A percentile compares a stretch with the other conserved stretches of the same genome.
These are phyloP conservation scores for Sarotherodon lohbergeri DNA, from an alignment of 2,113 vertebrate genomes.

Conservation along the genomic window DNA sequence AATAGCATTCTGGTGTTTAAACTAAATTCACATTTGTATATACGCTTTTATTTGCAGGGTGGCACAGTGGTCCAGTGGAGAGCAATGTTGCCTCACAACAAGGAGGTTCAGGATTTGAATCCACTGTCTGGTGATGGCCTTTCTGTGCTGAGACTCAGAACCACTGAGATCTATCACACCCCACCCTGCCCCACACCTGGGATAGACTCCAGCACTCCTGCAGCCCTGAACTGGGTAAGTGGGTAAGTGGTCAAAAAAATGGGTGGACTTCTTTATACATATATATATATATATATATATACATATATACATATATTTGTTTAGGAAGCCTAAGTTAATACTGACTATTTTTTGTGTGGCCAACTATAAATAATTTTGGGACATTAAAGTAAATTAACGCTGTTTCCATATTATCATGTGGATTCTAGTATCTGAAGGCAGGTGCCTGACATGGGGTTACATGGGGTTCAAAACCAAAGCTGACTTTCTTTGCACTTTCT, in stretches of 20 bases:
- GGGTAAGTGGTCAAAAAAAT: too few species aligned
- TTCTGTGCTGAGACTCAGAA: neutral
- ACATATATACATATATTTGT: too few species aligned
- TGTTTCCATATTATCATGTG: neutral
- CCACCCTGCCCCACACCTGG: neutral
- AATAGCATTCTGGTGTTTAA: neutral
- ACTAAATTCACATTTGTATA: neutral
- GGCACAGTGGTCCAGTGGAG: neutral
- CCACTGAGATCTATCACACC: neutral
- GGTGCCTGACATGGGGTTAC: neutral
- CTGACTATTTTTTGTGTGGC: too few species aligned
- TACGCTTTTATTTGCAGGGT: neutral
- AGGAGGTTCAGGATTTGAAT: neutral
- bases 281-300: neutral
- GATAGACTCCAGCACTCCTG: too few species aligned
- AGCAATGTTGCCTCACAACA: neutral
- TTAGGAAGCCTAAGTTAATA: too few species aligned
- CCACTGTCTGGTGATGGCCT: neutral
- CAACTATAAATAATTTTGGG: neutral
- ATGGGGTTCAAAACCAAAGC: neutral
- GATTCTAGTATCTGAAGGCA: neutral
- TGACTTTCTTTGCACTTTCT: neutral
- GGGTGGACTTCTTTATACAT: too few species aligned
- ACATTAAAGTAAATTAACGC: neutral
- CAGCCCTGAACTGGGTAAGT: too few species aligned